A percentile compares a stretch with the other conserved stretches of the same genome.
Evolutionary conservation across 1,140 invertebrate species (phyloP).

Genomic region (Camponotus vicinus): DNA sequence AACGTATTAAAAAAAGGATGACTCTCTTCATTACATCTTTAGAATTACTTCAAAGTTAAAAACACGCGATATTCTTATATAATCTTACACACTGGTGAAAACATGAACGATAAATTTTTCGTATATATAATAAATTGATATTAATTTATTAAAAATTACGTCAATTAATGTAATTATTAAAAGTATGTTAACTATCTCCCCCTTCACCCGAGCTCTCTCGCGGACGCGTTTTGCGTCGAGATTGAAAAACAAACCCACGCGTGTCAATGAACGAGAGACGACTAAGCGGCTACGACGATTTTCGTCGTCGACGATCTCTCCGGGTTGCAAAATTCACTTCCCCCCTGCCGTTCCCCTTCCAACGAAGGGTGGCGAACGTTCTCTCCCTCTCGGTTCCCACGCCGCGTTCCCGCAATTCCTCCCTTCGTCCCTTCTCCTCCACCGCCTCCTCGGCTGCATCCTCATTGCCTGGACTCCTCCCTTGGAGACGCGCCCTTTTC

Average conservation of each 20-base stretch:
- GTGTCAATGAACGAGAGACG: slow-evolving; percentile 52
- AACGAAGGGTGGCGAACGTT: slow-evolving; percentile 62
- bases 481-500: slow-evolving; percentile 52
- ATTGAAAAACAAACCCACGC: slow-evolving; percentile 27
- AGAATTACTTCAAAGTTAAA: neutral
- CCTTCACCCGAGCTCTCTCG: neutral
- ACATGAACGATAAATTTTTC: neutral
- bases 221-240: neutral
- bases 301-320: slow-evolving; percentile 61
- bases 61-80: neutral
- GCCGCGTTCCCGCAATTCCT: slow-evolving; percentile 61
- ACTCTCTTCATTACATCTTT: neutral
- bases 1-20: neutral
- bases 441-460: slow-evolving; percentile 62
- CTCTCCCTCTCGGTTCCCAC: slow-evolving; percentile 75
- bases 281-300: slow-evolving; percentile 62
- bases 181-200: neutral
- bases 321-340: slow-evolving; percentile 73
- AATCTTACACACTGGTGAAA: neutral
- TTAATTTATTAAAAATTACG: neutral
- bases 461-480: slow-evolving; percentile 68
- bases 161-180: neutral
- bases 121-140: no score
- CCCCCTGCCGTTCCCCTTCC: slow-evolving; percentile 57
- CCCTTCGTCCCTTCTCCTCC: slow-evolving; percentile 64